These are phyloP conservation scores for Argyra leucocephala DNA, from an alignment of 2,888 invertebrate genomes.

Conservation along the genomic window DNA sequence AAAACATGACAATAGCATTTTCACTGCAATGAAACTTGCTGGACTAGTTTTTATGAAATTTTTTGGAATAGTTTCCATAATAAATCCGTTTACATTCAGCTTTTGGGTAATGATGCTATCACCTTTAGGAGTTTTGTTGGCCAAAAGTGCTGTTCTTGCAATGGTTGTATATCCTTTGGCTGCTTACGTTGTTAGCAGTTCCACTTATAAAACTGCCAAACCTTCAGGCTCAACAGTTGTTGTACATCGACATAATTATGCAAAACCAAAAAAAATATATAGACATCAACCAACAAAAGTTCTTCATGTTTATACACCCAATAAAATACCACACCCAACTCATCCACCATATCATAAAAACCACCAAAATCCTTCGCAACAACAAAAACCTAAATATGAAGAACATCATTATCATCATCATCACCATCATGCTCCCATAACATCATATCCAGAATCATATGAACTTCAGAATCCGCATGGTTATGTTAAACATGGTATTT, in stretches of 20 bases:
- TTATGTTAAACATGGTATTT: background rate
- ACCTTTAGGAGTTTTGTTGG: conserved; percentile 54
- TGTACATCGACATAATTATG: conserved; percentile 20
- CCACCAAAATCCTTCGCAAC: conserved; percentile 2
- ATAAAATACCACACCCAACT: background rate
- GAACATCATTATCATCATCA: conserved; percentile 7
- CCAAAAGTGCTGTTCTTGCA: conserved; percentile 52
- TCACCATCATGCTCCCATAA: background rate
- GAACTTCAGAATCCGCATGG: background rate
- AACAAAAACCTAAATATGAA: conserved; percentile 7
- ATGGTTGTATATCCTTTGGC: conserved; percentile 57
- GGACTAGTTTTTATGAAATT: conserved; percentile 17
- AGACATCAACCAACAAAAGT: background rate
- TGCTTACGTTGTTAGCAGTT: conserved; percentile 42
- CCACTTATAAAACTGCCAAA: background rate
- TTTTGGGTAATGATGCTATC: conserved; percentile 53
- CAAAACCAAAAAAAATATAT: background rate
- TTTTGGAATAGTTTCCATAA: conserved; percentile 45
- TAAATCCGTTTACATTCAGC: conserved; percentile 52
- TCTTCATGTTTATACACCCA: background rate
- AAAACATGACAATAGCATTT: background rate
- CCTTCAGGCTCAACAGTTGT: conserved; percentile 16
- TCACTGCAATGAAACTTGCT: conserved; percentile 11
- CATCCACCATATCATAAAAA: background rate
- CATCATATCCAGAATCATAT: background rate